phyloP scores from a whole-genome alignment of 2,888 invertebrate genomes.

The Phyllotreta cruciferae region DNA sequence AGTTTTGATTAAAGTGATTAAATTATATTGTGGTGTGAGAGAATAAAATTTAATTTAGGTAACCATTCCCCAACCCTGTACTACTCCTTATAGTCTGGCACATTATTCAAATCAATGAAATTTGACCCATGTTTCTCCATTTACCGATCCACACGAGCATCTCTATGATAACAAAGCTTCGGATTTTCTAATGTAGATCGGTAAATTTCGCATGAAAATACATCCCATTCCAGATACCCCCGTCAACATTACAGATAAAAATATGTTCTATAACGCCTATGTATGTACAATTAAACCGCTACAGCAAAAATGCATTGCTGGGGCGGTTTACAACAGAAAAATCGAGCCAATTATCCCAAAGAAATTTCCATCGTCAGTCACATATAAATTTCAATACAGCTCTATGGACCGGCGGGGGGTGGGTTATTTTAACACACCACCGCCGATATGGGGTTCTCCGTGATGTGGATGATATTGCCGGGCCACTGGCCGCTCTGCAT shows the following conservation, averaged over 20 bases:
- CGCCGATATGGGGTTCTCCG: conserved; percentile 80
- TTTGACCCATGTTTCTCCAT: conserved; percentile 14
- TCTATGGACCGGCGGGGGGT: no score
- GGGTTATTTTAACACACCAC: conserved; percentile 70
- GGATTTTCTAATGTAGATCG: no score
- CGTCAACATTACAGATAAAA: conserved; percentile 1
- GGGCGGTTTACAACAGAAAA: no score
- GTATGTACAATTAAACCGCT: no score
- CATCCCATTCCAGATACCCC: no score
- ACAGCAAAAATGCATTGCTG: no score
- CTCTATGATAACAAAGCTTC: no score
- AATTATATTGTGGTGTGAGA: not conserved
- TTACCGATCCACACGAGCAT: no score
- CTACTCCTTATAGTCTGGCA: conserved; percentile 15
- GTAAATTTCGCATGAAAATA: no score
- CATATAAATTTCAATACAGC: conserved; percentile 55
- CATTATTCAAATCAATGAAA: conserved; percentile 9
- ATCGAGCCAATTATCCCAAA: conserved; percentile 23
- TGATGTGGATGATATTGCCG: conserved; percentile 76
- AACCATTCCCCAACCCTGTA: conserved; percentile 8
- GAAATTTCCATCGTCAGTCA: conserved; percentile 15
- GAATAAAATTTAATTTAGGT: no score
- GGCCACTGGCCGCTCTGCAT: conserved; percentile 59
- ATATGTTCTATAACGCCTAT: no score
- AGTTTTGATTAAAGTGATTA: not conserved